Percentiles rank a stretch among this genome's conserved stretches.
phyloP scores from a whole-genome alignment of 2,113 vertebrate species.

The Aspiorhynchus laticeps region DNA sequence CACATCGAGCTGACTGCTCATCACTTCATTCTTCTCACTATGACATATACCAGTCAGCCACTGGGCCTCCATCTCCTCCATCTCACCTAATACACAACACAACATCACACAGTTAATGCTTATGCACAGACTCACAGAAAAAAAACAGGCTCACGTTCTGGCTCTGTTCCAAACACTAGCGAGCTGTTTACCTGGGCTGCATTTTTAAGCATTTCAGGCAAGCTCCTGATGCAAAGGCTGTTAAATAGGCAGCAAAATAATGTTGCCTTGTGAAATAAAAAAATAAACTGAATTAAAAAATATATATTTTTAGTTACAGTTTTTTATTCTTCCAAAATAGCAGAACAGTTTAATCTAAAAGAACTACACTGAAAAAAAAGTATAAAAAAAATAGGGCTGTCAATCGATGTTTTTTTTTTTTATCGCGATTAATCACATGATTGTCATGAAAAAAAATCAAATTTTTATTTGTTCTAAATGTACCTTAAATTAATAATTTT shows the following conservation, averaged over 20 bases:
- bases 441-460: too few relatives aligned
- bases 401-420: too few relatives aligned
- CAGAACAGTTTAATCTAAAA: not conserved
- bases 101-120: constrained; percentile 56
- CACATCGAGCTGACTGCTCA: constrained; percentile 97
- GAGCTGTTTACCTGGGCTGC: not conserved
- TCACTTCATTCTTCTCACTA: constrained; percentile 97
- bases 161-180: constrained; percentile 12
- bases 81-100: constrained; percentile 82
- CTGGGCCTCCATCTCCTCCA: constrained; percentile 95
- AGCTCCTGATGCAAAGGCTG: not conserved
- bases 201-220: constrained; percentile 18
- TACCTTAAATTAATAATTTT: too few relatives aligned
- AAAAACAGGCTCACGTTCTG: constrained; percentile 53
- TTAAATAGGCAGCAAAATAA: constrained; percentile 6
- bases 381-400: too few relatives aligned
- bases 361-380: not conserved
- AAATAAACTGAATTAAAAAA: not conserved
- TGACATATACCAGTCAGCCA: constrained; percentile 98
- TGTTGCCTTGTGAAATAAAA: not conserved
- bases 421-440: too few relatives aligned
- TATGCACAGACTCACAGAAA: constrained; percentile 59
- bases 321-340: not conserved
- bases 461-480: too few relatives aligned
- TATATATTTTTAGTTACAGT: not conserved